Percentiles rank a stretch among this genome's conserved stretches.
phyloP scores from a whole-genome alignment of 1,140 invertebrate genomes.

The Epicauta chinensis region DNA sequence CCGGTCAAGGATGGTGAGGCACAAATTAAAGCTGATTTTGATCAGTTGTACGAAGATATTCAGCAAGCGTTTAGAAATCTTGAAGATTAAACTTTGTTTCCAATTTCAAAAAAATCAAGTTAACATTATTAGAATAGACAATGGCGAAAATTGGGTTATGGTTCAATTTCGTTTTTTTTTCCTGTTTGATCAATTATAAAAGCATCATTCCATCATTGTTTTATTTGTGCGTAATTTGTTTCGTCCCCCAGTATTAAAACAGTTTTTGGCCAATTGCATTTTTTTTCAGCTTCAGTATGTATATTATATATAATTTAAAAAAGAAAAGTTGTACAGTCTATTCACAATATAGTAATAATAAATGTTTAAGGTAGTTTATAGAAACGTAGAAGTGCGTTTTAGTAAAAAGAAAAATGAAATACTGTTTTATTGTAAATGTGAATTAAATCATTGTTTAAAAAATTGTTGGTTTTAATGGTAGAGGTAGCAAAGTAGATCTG shows the following conservation, averaged over 20 bases:
- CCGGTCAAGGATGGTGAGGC: constrained; percentile 96
- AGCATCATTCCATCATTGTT: not conserved
- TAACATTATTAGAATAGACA: not conserved
- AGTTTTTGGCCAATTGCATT: no score
- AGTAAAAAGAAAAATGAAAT: no score
- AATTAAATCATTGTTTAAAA: no score
- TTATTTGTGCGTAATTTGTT: not conserved
- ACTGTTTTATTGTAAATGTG: no score
- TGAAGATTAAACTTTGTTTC: constrained; percentile 76
- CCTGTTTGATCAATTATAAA: not conserved
- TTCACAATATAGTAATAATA: no score
- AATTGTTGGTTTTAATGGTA: no score
- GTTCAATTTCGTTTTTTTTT: not conserved
- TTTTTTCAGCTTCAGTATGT: no score
- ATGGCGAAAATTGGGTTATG: not conserved
- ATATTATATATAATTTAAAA: no score
- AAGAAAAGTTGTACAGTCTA: no score
- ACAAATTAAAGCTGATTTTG: constrained; percentile 96
- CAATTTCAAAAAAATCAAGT: not conserved
- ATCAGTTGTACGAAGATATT: constrained; percentile 91
- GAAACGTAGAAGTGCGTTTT: no score
- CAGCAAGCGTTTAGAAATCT: constrained; percentile 96
- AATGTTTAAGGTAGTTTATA: no score
- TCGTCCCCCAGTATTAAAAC: not conserved
- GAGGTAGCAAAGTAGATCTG: no score